Evolutionary conservation across 1,140 invertebrate genomes (phyloP), one percentile per base, ranked within the genome.

Genomic region (Drosophila repleta): DNA sequence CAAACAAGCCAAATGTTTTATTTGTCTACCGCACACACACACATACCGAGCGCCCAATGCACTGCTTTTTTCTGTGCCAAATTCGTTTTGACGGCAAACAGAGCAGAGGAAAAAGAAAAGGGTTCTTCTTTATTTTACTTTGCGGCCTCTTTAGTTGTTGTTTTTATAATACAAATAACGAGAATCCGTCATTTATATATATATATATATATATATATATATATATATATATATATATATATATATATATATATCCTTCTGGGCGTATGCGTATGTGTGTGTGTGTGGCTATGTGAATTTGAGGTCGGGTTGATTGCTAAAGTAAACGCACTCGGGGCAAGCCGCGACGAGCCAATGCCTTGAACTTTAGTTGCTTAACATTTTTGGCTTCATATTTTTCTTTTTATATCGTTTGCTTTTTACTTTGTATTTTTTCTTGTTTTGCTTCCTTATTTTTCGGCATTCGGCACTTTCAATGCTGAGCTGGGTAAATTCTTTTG

Each of bases 261-360:
- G 10, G 29, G n/a, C 21, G n/a, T 39, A 8, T 41, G 18, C 37
- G 17, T 57, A 3, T 41, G 29, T 56, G 24, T 45, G 4, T 32
- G 55, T 56, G 26, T 60, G 7, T 65, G 75, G 61, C 18, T 74
- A 57, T 76, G 76, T 85, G 63, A 87, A 74, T 87, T 87, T 87
- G 83, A 78, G 82, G 83, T 87, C 74, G 83, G 85, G 83, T 88
- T 88, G 83, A 88, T 88, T 88, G 83, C 83, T 88, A 83, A 88
- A 88, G 83, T 83, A 88, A 88, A 88, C 83, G 84, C 83, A 87
- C 83, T 87, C 77, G 65, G 72, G 79, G 78, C 76, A 73, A 65
- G 67, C 74, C 63, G 62, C 72, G 78, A 64, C 68, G 61, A 76
- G 62, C 74, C 77, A 79, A 78, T 85, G 69, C 82, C 74, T 76